Conservation (phyloP, 2,797 vertebrate genomes). For the Trachurus trachurus region DNA sequence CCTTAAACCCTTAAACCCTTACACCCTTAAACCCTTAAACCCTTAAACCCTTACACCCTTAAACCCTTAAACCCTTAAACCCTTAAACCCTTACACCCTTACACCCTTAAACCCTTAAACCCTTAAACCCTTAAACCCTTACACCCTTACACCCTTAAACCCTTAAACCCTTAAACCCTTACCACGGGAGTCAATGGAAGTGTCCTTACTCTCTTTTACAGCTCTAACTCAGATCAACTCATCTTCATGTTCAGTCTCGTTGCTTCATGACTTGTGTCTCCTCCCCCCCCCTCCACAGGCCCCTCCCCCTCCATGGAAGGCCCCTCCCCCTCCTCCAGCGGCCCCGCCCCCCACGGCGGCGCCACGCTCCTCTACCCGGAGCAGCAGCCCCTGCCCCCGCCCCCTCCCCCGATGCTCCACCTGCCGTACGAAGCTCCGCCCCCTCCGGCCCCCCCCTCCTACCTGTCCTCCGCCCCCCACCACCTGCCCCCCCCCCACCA, state of each 20-base stretch:
- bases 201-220: too few species aligned
- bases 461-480: conserved; percentile 68
- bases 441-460: conserved; percentile 62
- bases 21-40: too few species aligned
- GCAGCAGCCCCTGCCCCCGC: conserved; percentile 1
- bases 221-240: too few species aligned
- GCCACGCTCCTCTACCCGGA: conserved; percentile 59
- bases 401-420: conserved; percentile 53
- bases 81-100: too few species aligned
- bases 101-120: too few species aligned
- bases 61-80: too few species aligned
- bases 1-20: too few species aligned
- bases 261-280: not conserved
- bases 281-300: conserved; percentile 61
- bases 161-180: too few species aligned
- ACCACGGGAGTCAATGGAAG: too few species aligned
- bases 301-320: conserved; percentile 80
- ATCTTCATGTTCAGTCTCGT: not conserved
- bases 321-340: conserved; percentile 69
- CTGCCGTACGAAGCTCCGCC: conserved; percentile 62
- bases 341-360: conserved; percentile 78
- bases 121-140: too few species aligned
- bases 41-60: too few species aligned
- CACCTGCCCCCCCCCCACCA: conserved; percentile 74
- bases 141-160: too few species aligned